Evolutionary conservation across 1,140 invertebrate species (phyloP).

Genomic region (Drosophila sechellia): DNA sequence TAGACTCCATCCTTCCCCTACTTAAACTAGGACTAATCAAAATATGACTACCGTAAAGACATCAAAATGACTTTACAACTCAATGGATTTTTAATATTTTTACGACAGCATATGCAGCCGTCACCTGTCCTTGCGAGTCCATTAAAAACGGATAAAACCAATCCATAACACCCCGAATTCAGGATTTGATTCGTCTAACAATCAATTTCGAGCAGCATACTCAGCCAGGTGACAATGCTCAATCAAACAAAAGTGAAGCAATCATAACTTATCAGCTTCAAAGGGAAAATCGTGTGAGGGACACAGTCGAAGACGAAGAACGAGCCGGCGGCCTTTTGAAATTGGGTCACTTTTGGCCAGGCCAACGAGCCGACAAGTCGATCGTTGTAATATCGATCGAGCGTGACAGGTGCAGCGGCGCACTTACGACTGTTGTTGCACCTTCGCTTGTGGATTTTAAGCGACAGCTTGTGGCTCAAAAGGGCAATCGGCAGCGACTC

Average conservation of each 20-base stretch:
- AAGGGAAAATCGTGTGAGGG: constrained; percentile 12
- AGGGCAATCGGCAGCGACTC: constrained; percentile 46
- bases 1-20: no score
- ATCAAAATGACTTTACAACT: constrained; percentile 2
- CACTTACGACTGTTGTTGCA: constrained; percentile 58
- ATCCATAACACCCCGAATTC: constrained; percentile 1
- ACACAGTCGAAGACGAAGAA: neutral
- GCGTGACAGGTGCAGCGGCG: constrained; percentile 71
- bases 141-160: constrained; percentile 2
- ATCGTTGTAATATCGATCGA: constrained; percentile 73
- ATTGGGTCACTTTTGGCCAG: constrained; percentile 72
- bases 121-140: constrained; percentile 41
- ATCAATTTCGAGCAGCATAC: constrained; percentile 40
- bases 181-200: constrained; percentile 21
- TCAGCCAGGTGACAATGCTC: constrained; percentile 68
- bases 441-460: constrained; percentile 48
- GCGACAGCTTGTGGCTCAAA: constrained; percentile 73
- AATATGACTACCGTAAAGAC: constrained; percentile 32
- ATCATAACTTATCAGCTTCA: constrained; percentile 73
- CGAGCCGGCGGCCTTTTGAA: constrained; percentile 41
- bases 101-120: constrained; percentile 37
- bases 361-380: constrained; percentile 7
- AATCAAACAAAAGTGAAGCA: constrained; percentile 54
- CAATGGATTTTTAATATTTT: constrained; percentile 22
- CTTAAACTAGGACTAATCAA: constrained; percentile 24